Evolutionary conservation across 2,888 invertebrate species (phyloP).

Genomic region (Polydrusus pterygomalis): DNA sequence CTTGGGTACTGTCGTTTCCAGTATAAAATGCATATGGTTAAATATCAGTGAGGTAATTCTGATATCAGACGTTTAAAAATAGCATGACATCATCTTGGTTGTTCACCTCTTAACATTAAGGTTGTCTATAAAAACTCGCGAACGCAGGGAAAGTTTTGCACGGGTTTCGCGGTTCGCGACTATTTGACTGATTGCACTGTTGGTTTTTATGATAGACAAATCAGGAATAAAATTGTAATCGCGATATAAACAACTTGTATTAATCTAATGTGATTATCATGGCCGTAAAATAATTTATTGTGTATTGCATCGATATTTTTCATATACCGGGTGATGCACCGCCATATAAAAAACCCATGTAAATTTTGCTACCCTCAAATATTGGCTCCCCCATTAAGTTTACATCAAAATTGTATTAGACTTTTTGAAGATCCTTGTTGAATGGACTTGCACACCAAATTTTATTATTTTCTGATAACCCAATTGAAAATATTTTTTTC

Average conservation of each 20-base stretch:
- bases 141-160: background rate
- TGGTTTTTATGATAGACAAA: background rate
- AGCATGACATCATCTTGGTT: conserved; percentile 63
- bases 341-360: too few species aligned
- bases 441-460: too few species aligned
- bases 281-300: conserved; percentile 1
- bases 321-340: too few species aligned
- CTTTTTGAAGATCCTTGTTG: too few species aligned
- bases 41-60: conserved; percentile 52
- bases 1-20: conserved; percentile 36
- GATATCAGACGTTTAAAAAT: conserved; percentile 63
- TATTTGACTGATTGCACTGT: background rate
- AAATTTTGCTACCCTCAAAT: too few species aligned
- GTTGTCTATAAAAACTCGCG: conserved; percentile 54
- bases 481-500: too few species aligned
- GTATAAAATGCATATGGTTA: conserved; percentile 43
- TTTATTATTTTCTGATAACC: too few species aligned
- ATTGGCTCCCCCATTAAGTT: too few species aligned
- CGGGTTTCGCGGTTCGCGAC: background rate
- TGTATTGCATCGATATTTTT: too few species aligned
- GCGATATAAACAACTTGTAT: background rate
- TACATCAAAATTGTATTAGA: too few species aligned
- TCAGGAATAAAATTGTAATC: background rate
- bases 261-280: conserved; percentile 12
- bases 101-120: conserved; percentile 58